Evolutionary conservation across 2,888 invertebrate species (phyloP), one percentile per base, ranked within the genome.

Genomic region (Mesorhabditis sp.): DNA sequence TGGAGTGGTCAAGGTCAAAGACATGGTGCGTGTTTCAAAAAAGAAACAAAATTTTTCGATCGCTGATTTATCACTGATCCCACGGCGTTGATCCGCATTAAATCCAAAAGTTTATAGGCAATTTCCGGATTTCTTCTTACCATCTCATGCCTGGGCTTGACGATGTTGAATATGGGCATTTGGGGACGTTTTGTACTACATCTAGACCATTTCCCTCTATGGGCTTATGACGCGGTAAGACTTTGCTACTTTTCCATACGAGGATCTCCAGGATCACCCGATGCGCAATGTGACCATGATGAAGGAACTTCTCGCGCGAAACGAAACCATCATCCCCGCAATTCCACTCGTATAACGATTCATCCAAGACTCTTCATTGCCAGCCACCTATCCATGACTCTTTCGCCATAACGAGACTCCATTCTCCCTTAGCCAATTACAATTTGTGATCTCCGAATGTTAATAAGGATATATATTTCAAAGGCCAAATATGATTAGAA

Each of bases 151-250:
- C 72, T 74, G 3, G 42, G 72, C 10, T 63, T 77, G 41, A 75
- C 76, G 1, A 69, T 77, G 65, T 13, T 72, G 0, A 76, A 73
- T 15, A 77, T 79, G 79, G 41, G 71, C 4, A 43, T 70, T 6
- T 77, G 77, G 77, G 77, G 73, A 43, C 67, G 72, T 63, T 75
- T 71, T 50, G 73, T 77, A 6, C 75, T 75, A 70, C 69, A 71
- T 42, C 69, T 79, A 10, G 73, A 77, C 64, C 43, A 72, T 5
- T 79, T 77, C 73, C 79, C 79, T n/a, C 73, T 72, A 44, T 79
- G 79, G 79, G 79, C 79, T 4, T 28, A 28, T 28, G 28, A 28
- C 28, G 28, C 28, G 28, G 28, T 28, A 28, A 28, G 28, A 28
- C 28, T 28, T 28, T 28, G 28, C 28, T 28, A 28, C 28, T 28